These are phyloP conservation scores for Atherix ibis DNA, from an alignment of 2,888 invertebrate species.

Conservation along the genomic window DNA sequence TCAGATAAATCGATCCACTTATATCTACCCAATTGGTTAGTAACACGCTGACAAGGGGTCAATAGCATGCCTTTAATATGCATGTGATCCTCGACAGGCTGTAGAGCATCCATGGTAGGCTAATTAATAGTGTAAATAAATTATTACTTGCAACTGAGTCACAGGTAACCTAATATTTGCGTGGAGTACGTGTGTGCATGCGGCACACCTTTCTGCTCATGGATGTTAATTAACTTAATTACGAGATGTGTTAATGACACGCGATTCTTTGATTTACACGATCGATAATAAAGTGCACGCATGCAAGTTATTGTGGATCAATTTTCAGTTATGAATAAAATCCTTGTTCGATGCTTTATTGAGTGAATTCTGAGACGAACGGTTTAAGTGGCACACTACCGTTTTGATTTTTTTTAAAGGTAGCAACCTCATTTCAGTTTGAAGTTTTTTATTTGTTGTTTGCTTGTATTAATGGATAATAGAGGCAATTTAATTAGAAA, in stretches of 20 bases:
- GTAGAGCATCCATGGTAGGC: too few relatives aligned
- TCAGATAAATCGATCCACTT: too few relatives aligned
- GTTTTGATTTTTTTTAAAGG: too few relatives aligned
- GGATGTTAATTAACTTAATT: conserved; percentile 12
- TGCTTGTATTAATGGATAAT: too few relatives aligned
- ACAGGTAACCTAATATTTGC: conserved; percentile 2
- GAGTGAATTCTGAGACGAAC: not conserved
- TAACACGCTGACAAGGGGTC: too few relatives aligned
- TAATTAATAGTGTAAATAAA: conserved; percentile 11
- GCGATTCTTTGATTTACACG: conserved; percentile 13
- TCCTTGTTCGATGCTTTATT: not conserved
- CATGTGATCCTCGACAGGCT: too few relatives aligned
- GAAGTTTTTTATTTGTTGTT: too few relatives aligned
- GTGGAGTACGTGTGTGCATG: not conserved
- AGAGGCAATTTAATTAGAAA: too few relatives aligned
- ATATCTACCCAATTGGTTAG: too few relatives aligned
- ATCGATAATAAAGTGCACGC: conserved; percentile 10
- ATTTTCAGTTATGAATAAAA: not conserved
- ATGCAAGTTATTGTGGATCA: conserved; percentile 2
- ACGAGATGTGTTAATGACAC: conserved; percentile 12
- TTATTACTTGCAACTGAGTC: not conserved
- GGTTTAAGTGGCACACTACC: not conserved
- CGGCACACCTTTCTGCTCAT: conserved; percentile 10
- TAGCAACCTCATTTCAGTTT: not conserved
- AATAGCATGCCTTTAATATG: too few relatives aligned